Evolutionary conservation across 2,113 vertebrate genomes (phyloP).

Genomic region (Microcebus griseorufus): DNA sequence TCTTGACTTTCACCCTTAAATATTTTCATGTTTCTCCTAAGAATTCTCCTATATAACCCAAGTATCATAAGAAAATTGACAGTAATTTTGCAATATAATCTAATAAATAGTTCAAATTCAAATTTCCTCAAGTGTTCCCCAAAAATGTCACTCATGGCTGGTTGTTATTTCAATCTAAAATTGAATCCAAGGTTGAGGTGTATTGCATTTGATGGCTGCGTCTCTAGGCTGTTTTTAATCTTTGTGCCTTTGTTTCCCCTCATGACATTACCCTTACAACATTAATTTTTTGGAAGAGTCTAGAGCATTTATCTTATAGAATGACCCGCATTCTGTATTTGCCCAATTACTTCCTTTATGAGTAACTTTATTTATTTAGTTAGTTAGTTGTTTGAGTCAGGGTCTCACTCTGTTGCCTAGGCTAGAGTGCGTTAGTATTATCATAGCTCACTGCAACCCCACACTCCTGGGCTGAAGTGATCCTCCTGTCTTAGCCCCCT

Average conservation of each 20-base stretch:
- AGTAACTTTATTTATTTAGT: neutral
- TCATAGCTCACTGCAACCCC: no score
- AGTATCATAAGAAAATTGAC: constrained; percentile 26
- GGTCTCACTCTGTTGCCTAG: no score
- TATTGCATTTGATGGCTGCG: neutral
- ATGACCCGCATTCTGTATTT: neutral
- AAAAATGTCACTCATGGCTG: neutral
- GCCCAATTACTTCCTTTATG: neutral
- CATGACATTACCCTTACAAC: neutral
- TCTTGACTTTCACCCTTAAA: neutral
- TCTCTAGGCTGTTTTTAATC: neutral
- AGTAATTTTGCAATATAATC: constrained; percentile 14
- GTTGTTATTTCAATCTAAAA: neutral
- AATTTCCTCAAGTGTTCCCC: neutral
- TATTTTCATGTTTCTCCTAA: constrained; percentile 14
- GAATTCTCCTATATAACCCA: neutral
- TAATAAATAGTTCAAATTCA: constrained; percentile 8
- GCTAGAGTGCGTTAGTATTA: no score
- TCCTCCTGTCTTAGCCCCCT: no score
- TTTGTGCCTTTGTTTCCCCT: neutral
- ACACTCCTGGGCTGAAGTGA: no score
- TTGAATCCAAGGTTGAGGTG: neutral
- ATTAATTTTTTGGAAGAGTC: constrained; percentile 14
- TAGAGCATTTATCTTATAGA: neutral
- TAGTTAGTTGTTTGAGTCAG: no score